Base-by-base conservation (phyloP, 2,888 invertebrate species). In the Chymomyza fuscimana region DNA sequence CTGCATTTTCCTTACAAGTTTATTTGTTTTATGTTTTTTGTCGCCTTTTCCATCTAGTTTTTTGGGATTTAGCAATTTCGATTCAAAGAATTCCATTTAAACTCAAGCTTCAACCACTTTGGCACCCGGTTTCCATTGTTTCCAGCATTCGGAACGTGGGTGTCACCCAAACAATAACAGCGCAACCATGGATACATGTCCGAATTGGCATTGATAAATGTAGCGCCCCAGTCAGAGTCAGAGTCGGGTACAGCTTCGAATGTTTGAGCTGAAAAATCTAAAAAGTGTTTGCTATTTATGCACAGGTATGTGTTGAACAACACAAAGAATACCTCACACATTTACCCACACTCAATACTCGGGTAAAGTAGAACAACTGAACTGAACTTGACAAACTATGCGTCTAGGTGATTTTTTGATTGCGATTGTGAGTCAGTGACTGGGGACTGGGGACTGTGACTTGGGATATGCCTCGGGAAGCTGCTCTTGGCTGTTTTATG, bases 151-250 rank as follows among this genome's bases (percentile, higher is more conserved):
- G 19, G 9, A 5, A 54, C 54, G 54, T 54, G 54, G 22, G 22
- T 54, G 54, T 4, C 54, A 54, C 54, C 7, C 16, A 16, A 54
- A 54, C 54, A 54, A 54, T n/a, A n/a, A 54, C 54, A 54, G 12
- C 7, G 64, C 60, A 72, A 73, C 73, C 82, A 84, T 82, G 82
- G 69, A 10, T 15, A 54, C 64, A 68, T 73, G 63, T 65, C 76
- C 82, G 86, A 87, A 76, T 87, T 83, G 82, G 86, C 82, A 83
- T 87, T 83, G 82, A 83, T 83, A 83, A 83, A 83, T 83, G 82
- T 85, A 75, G 81, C 76, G 72, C 81, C 80, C 74, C 72, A 68
- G 65, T 36, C 9, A 7, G 12, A 46, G 40, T 12, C 64, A 70
- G 73, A 54, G 54, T 19, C 54, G 10, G 40, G 68, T 60, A 36